Evolutionary conservation across 1,140 invertebrate genomes (phyloP).

Genomic region (Samia ricini): DNA sequence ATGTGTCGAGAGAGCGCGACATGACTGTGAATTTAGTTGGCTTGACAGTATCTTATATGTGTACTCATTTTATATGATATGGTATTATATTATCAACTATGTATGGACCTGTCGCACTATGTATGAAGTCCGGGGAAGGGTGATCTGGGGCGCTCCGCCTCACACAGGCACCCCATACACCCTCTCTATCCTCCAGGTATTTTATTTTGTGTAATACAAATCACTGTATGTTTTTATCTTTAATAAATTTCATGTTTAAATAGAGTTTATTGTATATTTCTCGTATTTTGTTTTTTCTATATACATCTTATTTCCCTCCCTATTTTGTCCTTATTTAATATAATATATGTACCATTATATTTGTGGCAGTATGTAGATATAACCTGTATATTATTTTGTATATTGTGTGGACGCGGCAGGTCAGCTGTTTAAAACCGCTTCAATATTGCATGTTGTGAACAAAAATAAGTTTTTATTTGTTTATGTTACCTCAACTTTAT

Average conservation of each 20-base stretch:
- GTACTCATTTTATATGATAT: slow-evolving; percentile 64
- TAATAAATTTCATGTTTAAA: slow-evolving; percentile 78
- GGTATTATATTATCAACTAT: slow-evolving; percentile 71
- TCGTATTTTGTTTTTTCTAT: slow-evolving; percentile 72
- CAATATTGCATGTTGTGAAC: slow-evolving; percentile 71
- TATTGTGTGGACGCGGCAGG: slow-evolving; percentile 53
- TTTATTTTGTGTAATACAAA: slow-evolving; percentile 78
- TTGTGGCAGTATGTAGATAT: slow-evolving; percentile 67
- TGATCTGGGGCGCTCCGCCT: slow-evolving; percentile 40
- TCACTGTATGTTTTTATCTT: slow-evolving; percentile 77
- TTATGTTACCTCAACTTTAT: slow-evolving; percentile 58
- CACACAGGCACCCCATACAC: slow-evolving; percentile 31
- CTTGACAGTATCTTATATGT: slow-evolving; percentile 75
- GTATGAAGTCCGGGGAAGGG: slow-evolving; percentile 45
- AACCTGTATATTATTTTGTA: slow-evolving; percentile 63
- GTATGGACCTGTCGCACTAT: slow-evolving; percentile 68
- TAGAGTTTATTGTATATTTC: slow-evolving; percentile 75
- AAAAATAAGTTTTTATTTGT: slow-evolving; percentile 70
- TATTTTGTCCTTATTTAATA: slow-evolving; percentile 64
- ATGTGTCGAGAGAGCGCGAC: slow-evolving; percentile 70
- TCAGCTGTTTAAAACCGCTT: slow-evolving; percentile 58
- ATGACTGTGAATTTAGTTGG: slow-evolving; percentile 74
- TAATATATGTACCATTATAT: slow-evolving; percentile 63
- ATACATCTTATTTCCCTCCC: slow-evolving; percentile 50
- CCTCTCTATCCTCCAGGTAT: slow-evolving; percentile 62